Base-by-base conservation (phyloP, 2,888 invertebrate species). In the Thera obeliscata region DNA sequence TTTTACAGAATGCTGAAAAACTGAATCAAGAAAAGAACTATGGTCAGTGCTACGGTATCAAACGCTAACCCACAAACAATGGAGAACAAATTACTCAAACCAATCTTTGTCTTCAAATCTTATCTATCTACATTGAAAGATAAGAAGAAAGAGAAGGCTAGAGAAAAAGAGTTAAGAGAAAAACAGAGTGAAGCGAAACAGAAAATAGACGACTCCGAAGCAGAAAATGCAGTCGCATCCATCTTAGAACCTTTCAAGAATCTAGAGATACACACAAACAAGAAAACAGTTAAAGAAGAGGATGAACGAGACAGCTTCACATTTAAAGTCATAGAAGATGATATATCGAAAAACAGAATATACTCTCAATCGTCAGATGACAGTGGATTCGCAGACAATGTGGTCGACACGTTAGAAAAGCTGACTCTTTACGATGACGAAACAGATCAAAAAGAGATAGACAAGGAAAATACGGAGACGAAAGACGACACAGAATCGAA, bases 291-390 rank as follows among this genome's bases (percentile, higher is more conserved):
- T 38, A 57, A 65, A 2, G 73, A 81, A 11, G 81, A 83, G 0
- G 82, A 90, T 33, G 89, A 90, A 74, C 69, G 86, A 0, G 74
- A 80, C 0, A 83, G 87, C 56, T 91, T 91, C 66, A 76, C 84
- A 0, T 79, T 79, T 52, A 86, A 85, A 78, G 70, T 82, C 0
- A 81, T 90, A 5, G 80, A 86, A 49, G 87, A 87, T 2, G 82
- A 87, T 0, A 70, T 76, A 0, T 78, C 77, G 64, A 75, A 74
- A 2, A 79, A 78, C 2, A 83, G 89, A 49, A 85, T 85, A 1
- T 79, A 87, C 11, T 91, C 91, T 0, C 87, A 91, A 3, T 84
- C 86, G 0, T 92, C 93, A 0, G 81, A 86, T 52, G 92, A 92
- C 74, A 92, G 92, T 38, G 93, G 93, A 0, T 90, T 82, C 41